These are phyloP conservation scores for Drosophila funebris DNA, from an alignment of 1,140 invertebrate species.

Conservation along the genomic window DNA sequence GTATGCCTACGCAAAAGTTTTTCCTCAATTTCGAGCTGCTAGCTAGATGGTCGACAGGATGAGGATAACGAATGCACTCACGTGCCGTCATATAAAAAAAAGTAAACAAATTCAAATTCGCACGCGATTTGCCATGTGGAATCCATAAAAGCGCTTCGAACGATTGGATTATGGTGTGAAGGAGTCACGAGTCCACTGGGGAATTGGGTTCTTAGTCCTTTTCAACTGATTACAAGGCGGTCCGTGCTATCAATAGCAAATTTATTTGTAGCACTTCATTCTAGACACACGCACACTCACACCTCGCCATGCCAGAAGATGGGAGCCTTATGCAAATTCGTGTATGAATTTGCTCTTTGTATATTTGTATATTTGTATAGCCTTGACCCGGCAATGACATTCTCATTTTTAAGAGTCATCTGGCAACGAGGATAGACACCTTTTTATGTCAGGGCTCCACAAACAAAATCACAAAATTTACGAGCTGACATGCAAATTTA, in stretches of 20 bases:
- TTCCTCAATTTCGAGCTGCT: not conserved
- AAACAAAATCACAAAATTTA: conserved; percentile 57
- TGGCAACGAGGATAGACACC: conserved; percentile 7
- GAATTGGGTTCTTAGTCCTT: conserved; percentile 60
- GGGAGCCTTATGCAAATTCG: not conserved
- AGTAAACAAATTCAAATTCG: conserved; percentile 58
- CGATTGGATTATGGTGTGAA: conserved; percentile 71
- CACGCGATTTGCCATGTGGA: conserved; percentile 71
- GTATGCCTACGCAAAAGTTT: conserved; percentile 20
- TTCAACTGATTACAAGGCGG: conserved; percentile 67
- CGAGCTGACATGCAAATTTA: conserved; percentile 67
- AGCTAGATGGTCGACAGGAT: conserved; percentile 18
- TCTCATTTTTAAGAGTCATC: conserved; percentile 46
- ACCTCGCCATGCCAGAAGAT: not conserved
- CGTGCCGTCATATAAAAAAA: conserved; percentile 38
- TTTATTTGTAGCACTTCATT: conserved; percentile 49
- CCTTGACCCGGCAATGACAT: conserved; percentile 69
- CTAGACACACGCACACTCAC: not conserved
- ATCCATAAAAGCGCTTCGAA: conserved; percentile 67
- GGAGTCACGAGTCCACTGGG: conserved; percentile 39
- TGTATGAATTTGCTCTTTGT: conserved; percentile 1
- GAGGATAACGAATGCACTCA: conserved; percentile 2
- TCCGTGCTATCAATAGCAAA: conserved; percentile 63
- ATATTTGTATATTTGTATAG: no score
- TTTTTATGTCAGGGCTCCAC: conserved; percentile 48